Evolutionary conservation across 2,888 invertebrate genomes (phyloP), one percentile per base, ranked within the genome.

Genomic region (Gerris lacustris): DNA sequence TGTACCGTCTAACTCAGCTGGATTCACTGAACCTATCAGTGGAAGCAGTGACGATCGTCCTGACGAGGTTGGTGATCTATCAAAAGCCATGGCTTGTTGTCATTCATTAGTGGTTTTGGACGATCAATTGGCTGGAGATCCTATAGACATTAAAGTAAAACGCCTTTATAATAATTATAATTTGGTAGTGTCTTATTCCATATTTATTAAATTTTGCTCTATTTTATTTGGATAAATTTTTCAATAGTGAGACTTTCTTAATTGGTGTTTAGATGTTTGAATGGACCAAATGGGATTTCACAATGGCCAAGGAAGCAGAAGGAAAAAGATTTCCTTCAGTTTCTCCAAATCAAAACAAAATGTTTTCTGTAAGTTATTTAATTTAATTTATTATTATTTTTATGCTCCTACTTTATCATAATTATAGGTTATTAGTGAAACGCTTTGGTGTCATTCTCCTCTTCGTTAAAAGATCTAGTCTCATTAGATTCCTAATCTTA

Each of bases 71-170:
- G 15, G 11, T 11, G 15, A 11, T 11, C 2, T 55, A 55, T 11
- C 55, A 55, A 55, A 15, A 55, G 89, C 88, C 5, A 86, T 94
- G 84, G 88, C 92, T 0, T 86, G 88, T 0, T 93, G 93, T 79
- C 94, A 94, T 80, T 91, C 92, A 0, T 83, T 94, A 67, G 92
- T 92, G 0, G 91, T 95, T 72, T 9, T 11, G 15, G 55, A 55
- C 15, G 55, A 55, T 55, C 9, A 55, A 9, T 80, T 94, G 45
- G 87, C 87, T 72, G 95, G 94, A 0, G 94, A 95, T 81, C 94
- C 94, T 0, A 81, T 95, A 69, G 95, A 95, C 79, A 82, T 94
- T 73, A 93, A 90, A 79, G 82, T 82, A 75, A 31, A 6, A 18
- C 45, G 67, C 44, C 69, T 31, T 31, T 31, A 31, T 31, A 31